Evolutionary conservation across 1,140 invertebrate species (phyloP).

Genomic region (Drosophila sucinea): DNA sequence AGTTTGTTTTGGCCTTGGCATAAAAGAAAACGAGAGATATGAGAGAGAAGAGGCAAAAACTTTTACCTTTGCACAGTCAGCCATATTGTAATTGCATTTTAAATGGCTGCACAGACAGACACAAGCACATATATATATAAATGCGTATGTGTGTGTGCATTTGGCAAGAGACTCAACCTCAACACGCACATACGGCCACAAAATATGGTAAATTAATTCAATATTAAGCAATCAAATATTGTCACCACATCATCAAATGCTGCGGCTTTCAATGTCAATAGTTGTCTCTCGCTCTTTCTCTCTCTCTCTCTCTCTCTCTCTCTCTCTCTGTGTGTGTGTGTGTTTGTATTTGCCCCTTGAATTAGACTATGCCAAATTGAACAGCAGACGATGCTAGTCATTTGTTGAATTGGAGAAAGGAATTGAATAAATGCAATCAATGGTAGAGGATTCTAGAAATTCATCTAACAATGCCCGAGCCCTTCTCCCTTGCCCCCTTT

Average conservation of each 20-base stretch:
- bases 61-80: constrained; percentile 28
- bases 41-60: constrained; percentile 20
- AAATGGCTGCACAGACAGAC: constrained; percentile 34
- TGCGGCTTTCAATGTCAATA: constrained; percentile 60
- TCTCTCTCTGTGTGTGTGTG: constrained; percentile 6
- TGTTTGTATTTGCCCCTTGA: constrained; percentile 42
- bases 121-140: not conserved
- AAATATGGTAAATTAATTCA: constrained; percentile 78
- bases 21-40: constrained; percentile 23
- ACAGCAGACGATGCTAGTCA: constrained; percentile 42
- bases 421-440: constrained; percentile 49
- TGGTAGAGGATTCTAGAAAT: constrained; percentile 35
- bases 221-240: constrained; percentile 80
- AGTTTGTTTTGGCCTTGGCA: constrained; percentile 50
- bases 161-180: constrained; percentile 36
- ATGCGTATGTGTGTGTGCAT: constrained; percentile 12
- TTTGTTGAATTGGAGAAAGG: constrained; percentile 21
- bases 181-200: constrained; percentile 47
- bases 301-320: not conserved
- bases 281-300: not conserved
- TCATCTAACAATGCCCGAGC: constrained; percentile 42
- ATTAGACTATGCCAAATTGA: constrained; percentile 71
- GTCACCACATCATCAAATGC: constrained; percentile 75
- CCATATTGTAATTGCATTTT: constrained; percentile 68
- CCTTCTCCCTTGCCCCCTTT: not conserved